Evolutionary conservation across 2,888 invertebrate genomes (phyloP), one percentile per base, ranked within the genome.

Genomic region (Drosophila incognita): DNA sequence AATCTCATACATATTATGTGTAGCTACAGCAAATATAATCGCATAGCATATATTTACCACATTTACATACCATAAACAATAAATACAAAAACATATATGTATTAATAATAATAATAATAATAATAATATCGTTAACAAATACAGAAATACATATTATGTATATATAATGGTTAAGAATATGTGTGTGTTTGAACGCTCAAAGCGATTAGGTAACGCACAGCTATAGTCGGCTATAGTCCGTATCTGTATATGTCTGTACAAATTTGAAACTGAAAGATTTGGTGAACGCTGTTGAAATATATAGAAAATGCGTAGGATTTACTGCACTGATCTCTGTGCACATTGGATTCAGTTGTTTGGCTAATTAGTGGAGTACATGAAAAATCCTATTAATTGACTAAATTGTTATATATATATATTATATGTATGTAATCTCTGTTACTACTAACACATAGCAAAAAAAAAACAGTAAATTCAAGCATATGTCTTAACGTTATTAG

Each of bases 101-200:
- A 66, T 31, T 63, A 40, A 4, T 21, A 42, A 21, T 42, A 42
- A 42, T 36, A 40, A 40, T n/a, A 27, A 27, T 24, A 13, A 7
- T 46, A 46, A 13, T 15, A 7, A 6, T 46, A 46, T 46, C 21
- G 46, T 24, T 69, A 49, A 62, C 56, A 52, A 35, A 63, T 24
- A 27, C 62, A 49, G 57, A 57, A 40, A 63, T 52, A 80, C 63
- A 80, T 75, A 70, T 52, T 76, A 42, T 59, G 74, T 69, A 66
- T 54, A 64, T 68, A 77, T 49, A 69, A 62, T 53, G 52, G 29
- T 49, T 62, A 68, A 61, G 35, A 63, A 61, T 65, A 56, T 83
- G 65, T 74, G 71, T 83, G 70, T 73, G 72, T 71, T 81, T 72
- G 76, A 76, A 72, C 83, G 83, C 83, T 83, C 88, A 83, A 83